These are phyloP conservation scores for Amiota minor DNA, from an alignment of 2,888 invertebrate genomes.

Conservation along the genomic window DNA sequence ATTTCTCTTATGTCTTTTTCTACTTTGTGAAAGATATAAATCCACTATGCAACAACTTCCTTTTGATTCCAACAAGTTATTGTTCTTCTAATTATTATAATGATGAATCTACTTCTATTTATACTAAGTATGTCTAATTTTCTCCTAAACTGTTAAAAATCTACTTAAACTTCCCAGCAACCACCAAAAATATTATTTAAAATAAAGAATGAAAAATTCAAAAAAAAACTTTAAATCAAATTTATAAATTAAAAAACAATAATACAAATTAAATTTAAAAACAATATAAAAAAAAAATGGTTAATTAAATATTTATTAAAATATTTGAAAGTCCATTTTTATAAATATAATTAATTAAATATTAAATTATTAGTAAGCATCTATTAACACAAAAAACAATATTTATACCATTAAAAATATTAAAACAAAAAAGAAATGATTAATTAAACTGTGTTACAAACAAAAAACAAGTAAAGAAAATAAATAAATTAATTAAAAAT, in stretches of 20 bases:
- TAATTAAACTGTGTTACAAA: slow-evolving; percentile 32
- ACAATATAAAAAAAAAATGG: not conserved
- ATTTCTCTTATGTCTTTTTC: too few species aligned
- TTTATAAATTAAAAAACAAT: not conserved
- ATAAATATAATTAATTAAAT: slow-evolving; percentile 11
- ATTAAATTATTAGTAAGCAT: slow-evolving; percentile 17
- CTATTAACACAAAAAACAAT: not conserved
- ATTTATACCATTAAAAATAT: not conserved
- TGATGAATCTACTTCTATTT: too few species aligned
- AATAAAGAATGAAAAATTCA: not conserved
- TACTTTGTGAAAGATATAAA: not conserved
- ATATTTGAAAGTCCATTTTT: slow-evolving; percentile 17
- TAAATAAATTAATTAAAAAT: slow-evolving; percentile 41
- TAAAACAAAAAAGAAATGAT: not conserved
- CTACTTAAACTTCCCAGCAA: slow-evolving; percentile 18
- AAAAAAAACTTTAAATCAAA: slow-evolving; percentile 8
- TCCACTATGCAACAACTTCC: not conserved
- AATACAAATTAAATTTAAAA: not conserved
- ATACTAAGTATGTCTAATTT: not conserved
- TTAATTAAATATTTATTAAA: not conserved
- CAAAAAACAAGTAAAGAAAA: slow-evolving; percentile 42
- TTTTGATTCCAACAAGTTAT: not conserved
- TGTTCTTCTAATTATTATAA: too few species aligned
- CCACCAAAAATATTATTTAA: slow-evolving; percentile 14
- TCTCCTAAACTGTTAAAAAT: not conserved